These are phyloP conservation scores for Clavelina lepadiformis DNA, from an alignment of 23 tunicate genomes.

Conservation along the genomic window DNA sequence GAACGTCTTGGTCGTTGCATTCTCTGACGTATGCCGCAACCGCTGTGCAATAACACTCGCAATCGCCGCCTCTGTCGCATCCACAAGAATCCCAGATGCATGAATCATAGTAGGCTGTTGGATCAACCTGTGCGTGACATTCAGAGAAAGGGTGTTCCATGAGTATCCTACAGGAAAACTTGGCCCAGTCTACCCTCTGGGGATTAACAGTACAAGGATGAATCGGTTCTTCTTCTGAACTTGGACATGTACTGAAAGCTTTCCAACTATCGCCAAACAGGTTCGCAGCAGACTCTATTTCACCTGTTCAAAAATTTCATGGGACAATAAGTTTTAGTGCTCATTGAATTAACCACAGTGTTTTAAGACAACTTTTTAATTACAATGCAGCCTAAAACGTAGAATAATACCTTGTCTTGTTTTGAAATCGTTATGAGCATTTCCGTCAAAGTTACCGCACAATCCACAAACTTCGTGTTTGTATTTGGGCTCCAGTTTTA, in stretches of 20 bases:
- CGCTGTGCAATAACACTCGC: conserved; percentile 86
- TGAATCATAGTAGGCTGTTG: conserved; percentile 37
- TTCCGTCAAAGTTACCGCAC: conserved; percentile 79
- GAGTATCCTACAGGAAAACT: conserved; percentile 33
- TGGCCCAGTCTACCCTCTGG: conserved; percentile 50
- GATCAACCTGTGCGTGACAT: conserved; percentile 46
- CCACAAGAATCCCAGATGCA: conserved; percentile 76
- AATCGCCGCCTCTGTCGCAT: conserved; percentile 87
- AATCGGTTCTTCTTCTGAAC: conserved; percentile 11
- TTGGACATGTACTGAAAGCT: conserved; percentile 40
- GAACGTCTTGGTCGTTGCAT: conserved; percentile 35
- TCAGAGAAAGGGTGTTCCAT: conserved; percentile 15
- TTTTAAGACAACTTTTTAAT: neutral
- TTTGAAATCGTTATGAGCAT: conserved; percentile 43
- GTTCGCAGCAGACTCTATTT: conserved; percentile 16
- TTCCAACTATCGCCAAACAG: conserved; percentile 68
- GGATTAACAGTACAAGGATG: conserved; percentile 56
- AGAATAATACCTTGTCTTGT: conserved; percentile 68
- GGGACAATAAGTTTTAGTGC: neutral
- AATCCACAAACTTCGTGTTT: conserved; percentile 50
- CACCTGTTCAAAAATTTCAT: conserved; percentile 24
- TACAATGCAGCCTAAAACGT: neutral
- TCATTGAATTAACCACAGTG: neutral
- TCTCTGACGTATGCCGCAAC: conserved; percentile 68
- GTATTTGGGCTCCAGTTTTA: conserved; percentile 47